Conservation (phyloP, 2,888 invertebrate genomes). For the Epistrophe eligans region DNA sequence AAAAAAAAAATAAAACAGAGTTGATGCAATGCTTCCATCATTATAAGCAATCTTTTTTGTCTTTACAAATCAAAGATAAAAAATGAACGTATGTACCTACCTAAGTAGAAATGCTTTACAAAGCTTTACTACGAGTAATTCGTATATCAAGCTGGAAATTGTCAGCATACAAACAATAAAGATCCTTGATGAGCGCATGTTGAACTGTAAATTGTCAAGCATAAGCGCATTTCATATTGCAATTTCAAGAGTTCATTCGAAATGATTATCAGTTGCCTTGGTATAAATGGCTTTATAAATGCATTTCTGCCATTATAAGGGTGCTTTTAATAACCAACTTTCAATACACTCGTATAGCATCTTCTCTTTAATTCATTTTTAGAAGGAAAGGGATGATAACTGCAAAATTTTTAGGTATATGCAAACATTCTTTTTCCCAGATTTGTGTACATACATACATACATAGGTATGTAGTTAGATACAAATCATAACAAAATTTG, state of each 20-base stretch:
- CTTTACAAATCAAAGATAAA: conserved; percentile 35
- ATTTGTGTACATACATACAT: too few species aligned
- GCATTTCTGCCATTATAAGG: conserved; percentile 52
- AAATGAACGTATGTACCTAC: conserved; percentile 6
- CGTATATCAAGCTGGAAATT: conserved; percentile 21
- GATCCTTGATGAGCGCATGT: conserved; percentile 58
- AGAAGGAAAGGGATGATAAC: background rate
- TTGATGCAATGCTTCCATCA: conserved; percentile 41
- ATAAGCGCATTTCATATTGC: conserved; percentile 27
- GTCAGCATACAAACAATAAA: conserved; percentile 9
- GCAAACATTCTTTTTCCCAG: background rate
- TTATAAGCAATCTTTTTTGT: conserved; percentile 55
- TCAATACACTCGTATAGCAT: background rate
- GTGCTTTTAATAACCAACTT: background rate
- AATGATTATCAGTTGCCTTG: conserved; percentile 68
- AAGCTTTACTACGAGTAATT: conserved; percentile 7
- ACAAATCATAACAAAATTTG: background rate
- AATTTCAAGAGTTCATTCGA: conserved; percentile 58
- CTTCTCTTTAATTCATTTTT: background rate
- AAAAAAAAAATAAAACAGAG: conserved; percentile 22
- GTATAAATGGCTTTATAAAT: conserved; percentile 74
- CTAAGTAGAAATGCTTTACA: background rate
- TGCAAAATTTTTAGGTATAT: background rate
- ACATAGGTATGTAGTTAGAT: background rate
- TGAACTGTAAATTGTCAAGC: conserved; percentile 25